Base-by-base conservation (phyloP, 2,888 invertebrate genomes). In the Noctua comes region DNA sequence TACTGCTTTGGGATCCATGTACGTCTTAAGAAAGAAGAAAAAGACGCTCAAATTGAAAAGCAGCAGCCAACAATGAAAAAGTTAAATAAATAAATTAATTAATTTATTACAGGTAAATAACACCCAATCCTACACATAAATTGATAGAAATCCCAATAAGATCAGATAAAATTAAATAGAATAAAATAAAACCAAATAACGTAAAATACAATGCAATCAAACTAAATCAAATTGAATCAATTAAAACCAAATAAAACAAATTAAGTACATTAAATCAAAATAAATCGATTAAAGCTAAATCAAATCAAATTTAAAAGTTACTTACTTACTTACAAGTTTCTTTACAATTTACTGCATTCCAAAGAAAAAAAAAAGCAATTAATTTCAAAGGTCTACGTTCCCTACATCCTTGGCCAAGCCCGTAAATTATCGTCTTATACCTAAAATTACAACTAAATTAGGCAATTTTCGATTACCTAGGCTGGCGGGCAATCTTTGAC, bases 361-460 rank as follows among this genome's bases (percentile, higher is more conserved):
- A 18, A n/a, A 59, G 21, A 46, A 6, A 13, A 57, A 13, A 57
- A 18, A 24, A 10, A 27, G 2, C 11, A 54, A 46, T 81, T 46
- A 18, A 46, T 81, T 27, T 64, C n/a, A 59, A 59, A 59, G 27
- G 27, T 21, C 59, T 43, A 57, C 71, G 40, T 71, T 74, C 71
- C n/a, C 31, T 7, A 16, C 48, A 66, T 62, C 16, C 69, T 48
- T 66, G 10, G 31, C 66, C 76, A 82, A 76, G 36, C 69, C 65
- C 10, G 7, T 36, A 68, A 43, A 82, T 82, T 73, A 86, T 69
- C 48, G 18, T 62, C 16, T 48, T 57, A n/a, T 51, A 27, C 31
- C n/a, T 84, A 48, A 69, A 84, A 69, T 84, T 57, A 57, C 65
- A 36, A 27, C 27, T 2, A 70, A 69, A 65, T 66, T 51, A 69